These are phyloP conservation scores for Drosophila bunnanda DNA, from an alignment of 2,888 invertebrate genomes.

Conservation along the genomic window DNA sequence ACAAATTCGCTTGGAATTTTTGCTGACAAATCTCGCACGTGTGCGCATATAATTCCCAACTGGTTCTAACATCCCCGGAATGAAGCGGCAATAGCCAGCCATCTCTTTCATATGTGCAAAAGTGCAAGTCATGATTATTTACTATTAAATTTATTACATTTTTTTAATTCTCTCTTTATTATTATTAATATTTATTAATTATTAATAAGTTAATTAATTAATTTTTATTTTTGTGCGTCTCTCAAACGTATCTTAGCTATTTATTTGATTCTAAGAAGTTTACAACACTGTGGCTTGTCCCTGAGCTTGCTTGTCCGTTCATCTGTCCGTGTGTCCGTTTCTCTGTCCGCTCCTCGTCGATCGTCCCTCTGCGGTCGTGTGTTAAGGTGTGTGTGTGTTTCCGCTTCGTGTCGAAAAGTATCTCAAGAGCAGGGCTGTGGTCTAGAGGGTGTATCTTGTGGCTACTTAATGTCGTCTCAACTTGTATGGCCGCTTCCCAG, in stretches of 20 bases:
- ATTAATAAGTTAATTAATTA: too few relatives aligned
- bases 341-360: constrained; percentile 14
- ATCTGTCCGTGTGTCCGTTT: constrained; percentile 15
- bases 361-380: constrained; percentile 45
- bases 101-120: too few relatives aligned
- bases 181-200: too few relatives aligned
- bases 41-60: too few relatives aligned
- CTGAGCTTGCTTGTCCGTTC: neutral
- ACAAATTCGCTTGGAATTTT: too few relatives aligned
- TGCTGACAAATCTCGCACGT: too few relatives aligned
- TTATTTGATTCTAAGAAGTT: neutral
- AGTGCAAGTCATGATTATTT: neutral
- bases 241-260: neutral
- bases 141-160: too few relatives aligned
- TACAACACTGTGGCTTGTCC: constrained; percentile 15
- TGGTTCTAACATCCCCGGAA: too few relatives aligned
- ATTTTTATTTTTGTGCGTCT: too few relatives aligned
- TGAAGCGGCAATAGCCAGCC: too few relatives aligned
- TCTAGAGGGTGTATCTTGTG: constrained; percentile 57
- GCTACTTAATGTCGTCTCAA: constrained; percentile 68
- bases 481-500: constrained; percentile 49
- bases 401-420: constrained; percentile 78
- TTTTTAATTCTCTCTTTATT: too few relatives aligned
- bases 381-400: constrained; percentile 70
- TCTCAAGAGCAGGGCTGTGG: constrained; percentile 76